Conservation (phyloP, 1,140 invertebrate genomes). For the Forficula auricularia region DNA sequence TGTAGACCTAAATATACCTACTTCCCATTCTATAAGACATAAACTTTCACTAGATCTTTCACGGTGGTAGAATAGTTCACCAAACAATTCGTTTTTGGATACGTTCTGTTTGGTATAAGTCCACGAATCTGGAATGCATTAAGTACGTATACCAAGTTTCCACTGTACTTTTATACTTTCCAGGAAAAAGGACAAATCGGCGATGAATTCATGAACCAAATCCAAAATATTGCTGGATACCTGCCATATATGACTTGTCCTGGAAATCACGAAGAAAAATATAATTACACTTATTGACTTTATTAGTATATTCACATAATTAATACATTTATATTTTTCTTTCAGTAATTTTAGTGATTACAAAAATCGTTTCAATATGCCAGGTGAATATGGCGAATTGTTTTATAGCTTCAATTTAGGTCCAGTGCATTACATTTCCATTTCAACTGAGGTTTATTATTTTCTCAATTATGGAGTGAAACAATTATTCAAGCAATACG, state of each 20-base stretch:
- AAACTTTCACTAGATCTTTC: no score
- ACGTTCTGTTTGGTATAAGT: no score
- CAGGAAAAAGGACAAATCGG: constrained; percentile 56
- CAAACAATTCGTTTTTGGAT: no score
- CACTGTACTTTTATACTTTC: no score
- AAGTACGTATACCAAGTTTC: no score
- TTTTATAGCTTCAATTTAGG: constrained; percentile 85
- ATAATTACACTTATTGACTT: constrained; percentile 18
- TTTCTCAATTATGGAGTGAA: constrained; percentile 74
- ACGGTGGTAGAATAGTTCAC: no score
- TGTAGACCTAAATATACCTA: no score
- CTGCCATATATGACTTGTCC: constrained; percentile 83
- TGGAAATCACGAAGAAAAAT: constrained; percentile 76
- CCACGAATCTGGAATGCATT: no score
- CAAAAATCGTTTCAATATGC: constrained; percentile 73
- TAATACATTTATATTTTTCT: constrained; percentile 20
- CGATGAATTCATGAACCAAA: constrained; percentile 79
- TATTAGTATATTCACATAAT: not conserved
- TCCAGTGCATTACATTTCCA: constrained; percentile 74
- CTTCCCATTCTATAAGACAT: no score
- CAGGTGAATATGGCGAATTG: constrained; percentile 51
- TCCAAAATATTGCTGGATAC: constrained; percentile 68
- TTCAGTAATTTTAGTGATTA: constrained; percentile 79
- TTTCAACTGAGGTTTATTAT: constrained; percentile 92
- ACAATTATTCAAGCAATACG: constrained; percentile 65